Percentiles rank a stretch among this genome's conserved stretches.
phyloP scores from a whole-genome alignment of 2,113 vertebrate species.

The Ploceus nigricollis region DNA sequence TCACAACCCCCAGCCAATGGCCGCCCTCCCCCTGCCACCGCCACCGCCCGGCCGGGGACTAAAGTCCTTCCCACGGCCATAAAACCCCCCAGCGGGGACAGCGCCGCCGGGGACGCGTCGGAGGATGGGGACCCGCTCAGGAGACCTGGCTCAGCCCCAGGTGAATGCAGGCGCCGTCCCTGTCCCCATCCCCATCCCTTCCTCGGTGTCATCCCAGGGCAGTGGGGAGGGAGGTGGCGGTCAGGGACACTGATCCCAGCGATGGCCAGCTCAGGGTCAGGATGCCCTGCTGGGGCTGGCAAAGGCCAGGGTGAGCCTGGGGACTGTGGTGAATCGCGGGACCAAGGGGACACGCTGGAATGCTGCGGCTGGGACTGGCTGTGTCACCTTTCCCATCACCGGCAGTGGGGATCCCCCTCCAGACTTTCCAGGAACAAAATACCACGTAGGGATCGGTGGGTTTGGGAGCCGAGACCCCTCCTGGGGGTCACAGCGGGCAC shows the following conservation, averaged over 20 bases:
- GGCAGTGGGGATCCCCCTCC: rapidly evolving
- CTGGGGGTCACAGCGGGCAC: rapidly evolving
- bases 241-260: rapidly evolving
- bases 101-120: background rate
- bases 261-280: background rate
- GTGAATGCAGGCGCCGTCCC: background rate
- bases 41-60: slow-evolving; percentile 5
- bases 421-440: background rate
- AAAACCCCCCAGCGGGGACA: background rate
- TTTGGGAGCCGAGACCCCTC: background rate
- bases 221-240: background rate
- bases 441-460: rapidly evolving
- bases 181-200: background rate
- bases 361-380: background rate
- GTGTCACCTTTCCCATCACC: background rate
- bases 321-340: background rate
- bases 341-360: rapidly evolving
- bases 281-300: background rate
- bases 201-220: background rate
- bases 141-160: slow-evolving; percentile 44
- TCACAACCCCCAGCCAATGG: slow-evolving; percentile 50
- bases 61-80: slow-evolving; percentile 63
- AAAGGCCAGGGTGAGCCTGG: background rate
- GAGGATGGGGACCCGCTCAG: slow-evolving; percentile 38
- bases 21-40: background rate